Evolutionary conservation across 2,888 invertebrate genomes (phyloP).

Genomic region (Cryptocephalus moraei): DNA sequence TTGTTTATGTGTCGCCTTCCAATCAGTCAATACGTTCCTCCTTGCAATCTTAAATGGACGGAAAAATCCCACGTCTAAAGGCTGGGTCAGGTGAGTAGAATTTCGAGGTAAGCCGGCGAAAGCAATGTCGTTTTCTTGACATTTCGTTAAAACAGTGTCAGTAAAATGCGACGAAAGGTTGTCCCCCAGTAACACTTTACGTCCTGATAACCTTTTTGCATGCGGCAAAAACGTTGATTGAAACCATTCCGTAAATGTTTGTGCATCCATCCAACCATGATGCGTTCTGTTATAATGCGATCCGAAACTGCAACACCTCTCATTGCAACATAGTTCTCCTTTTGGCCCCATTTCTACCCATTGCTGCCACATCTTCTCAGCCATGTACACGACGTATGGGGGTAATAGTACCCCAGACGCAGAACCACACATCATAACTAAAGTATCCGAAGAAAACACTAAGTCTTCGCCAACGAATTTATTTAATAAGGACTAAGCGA

Average conservation of each 20-base stretch:
- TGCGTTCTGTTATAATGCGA: conserved; percentile 11
- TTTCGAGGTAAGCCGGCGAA: conserved; percentile 25
- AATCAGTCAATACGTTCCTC: conserved; percentile 10
- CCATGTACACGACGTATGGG: conserved; percentile 12
- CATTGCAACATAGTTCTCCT: conserved; percentile 15
- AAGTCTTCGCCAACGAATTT: no score
- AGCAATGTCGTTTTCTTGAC: conserved; percentile 23
- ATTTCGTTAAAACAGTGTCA: conserved; percentile 5
- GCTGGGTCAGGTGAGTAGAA: conserved; percentile 22
- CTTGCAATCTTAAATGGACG: conserved; percentile 20
- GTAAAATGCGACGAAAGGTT: no score
- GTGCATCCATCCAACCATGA: conserved; percentile 11
- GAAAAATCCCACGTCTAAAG: conserved; percentile 22
- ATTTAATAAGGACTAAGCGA: no score
- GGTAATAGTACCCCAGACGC: not conserved
- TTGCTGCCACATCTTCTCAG: conserved; percentile 21
- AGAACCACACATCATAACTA: no score
- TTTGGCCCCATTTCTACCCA: conserved; percentile 26
- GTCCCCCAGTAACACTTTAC: conserved; percentile 28
- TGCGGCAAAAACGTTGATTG: conserved; percentile 16
- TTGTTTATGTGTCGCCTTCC: conserved; percentile 3
- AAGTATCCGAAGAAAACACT: no score
- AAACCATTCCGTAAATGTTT: conserved; percentile 21
- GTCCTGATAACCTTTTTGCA: conserved; percentile 7
- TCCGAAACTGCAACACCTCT: conserved; percentile 17